These are phyloP conservation scores for Morone chrysops DNA, from an alignment of 2,113 vertebrate species.

Conservation along the genomic window DNA sequence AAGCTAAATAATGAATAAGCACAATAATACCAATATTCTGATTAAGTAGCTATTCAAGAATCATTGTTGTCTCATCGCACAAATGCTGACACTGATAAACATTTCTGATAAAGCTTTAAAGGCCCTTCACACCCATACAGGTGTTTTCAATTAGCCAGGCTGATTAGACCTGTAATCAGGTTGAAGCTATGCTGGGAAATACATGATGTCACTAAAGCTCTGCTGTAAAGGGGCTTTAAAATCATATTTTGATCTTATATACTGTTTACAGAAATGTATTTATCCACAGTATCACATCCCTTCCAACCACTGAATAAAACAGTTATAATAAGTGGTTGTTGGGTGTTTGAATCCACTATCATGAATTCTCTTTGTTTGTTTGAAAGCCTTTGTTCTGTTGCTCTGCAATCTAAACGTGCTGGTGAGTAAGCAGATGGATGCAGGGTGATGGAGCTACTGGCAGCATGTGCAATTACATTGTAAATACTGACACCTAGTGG, in stretches of 20 bases:
- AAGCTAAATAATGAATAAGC: neutral
- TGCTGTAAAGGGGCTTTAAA: neutral
- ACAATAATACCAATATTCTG: neutral
- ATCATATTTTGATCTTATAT: neutral
- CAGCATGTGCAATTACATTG: constrained; percentile 13
- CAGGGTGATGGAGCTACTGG: neutral
- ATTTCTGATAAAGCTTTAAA: neutral
- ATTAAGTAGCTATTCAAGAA: neutral
- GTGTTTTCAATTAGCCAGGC: neutral
- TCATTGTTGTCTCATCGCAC: neutral
- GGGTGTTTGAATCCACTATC: constrained; percentile 29
- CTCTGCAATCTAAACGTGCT: constrained; percentile 6
- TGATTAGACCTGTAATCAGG: neutral
- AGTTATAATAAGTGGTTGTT: constrained; percentile 10
- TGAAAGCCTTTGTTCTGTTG: constrained; percentile 56
- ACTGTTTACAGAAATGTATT: neutral
- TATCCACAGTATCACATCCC: neutral
- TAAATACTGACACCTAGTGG: constrained; percentile 70
- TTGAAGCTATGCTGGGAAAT: neutral
- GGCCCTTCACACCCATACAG: neutral
- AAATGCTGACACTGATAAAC: neutral
- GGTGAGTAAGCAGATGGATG: constrained; percentile 2
- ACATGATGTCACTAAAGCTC: neutral
- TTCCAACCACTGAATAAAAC: neutral
- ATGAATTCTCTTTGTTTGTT: constrained; percentile 38